Base-by-base conservation (phyloP, 2,888 invertebrate species). In the Ypsolopha sequella region DNA sequence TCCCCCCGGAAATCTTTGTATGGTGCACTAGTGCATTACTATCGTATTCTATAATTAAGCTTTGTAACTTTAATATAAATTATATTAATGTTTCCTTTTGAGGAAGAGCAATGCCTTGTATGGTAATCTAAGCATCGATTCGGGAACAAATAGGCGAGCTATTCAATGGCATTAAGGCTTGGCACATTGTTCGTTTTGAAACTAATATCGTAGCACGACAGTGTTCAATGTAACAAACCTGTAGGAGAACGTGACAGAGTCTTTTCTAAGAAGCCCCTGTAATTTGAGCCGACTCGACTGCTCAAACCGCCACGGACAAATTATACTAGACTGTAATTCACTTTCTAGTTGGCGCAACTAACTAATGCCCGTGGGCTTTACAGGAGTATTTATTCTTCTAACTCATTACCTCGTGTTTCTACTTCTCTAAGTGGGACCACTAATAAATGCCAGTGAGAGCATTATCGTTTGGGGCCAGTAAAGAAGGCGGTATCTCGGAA, bases 301-400 rank as follows among this genome's bases (percentile, higher is more conserved):
- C 63, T 66, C 57, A 62, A 63, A 66, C 63, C 59, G 60, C 65
- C 62, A 56, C 54, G 56, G 61, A 70, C 66, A 69, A 67, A 76
- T 77, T 69, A 69, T 70, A 65, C 59, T 56, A 64, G 64, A 56
- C 64, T 68, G 62, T 66, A 69, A 69, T 73, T 71, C 69, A 71
- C 72, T 77, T 76, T 76, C 74, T 73, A 68, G 69, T 71, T 70
- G 69, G 61, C 61, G 55, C 64, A 56, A 61, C 56, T 57, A 64
- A 60, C 56, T 57, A 62, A 61, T 60, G 60, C 63, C 60, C 57
- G 53, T 52, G 55, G 59, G 63, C 59, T 54, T 61, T 55, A 58
- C 57, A 52, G 58, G 60, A 58, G 56, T 62, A 59, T 63, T 60
- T 57, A 58, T 60, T 59, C 58, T 64, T 56, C 53, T 55, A 54